Evolutionary conservation across 2,797 vertebrate genomes (phyloP).

Genomic region (Chaetophractus vellerosus): DNA sequence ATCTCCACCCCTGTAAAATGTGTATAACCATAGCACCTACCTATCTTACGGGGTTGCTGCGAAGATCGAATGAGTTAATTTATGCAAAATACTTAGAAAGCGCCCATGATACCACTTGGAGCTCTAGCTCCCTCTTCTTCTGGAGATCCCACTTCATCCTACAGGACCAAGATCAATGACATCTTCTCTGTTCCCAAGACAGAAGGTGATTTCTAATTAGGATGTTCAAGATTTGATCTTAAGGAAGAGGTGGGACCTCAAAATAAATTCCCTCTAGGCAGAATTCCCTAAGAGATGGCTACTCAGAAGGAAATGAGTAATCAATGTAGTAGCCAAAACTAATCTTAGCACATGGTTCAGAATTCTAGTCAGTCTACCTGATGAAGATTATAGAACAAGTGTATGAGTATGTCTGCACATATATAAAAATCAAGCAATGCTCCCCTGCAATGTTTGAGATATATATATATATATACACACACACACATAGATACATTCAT

Average conservation of each 20-base stretch:
- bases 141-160: neutral
- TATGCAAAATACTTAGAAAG: neutral
- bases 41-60: neutral
- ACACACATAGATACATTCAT: no score
- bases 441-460: neutral
- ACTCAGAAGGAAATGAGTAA: constrained; percentile 20
- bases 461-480: neutral
- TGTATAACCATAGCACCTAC: neutral
- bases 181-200: neutral
- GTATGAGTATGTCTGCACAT: no score
- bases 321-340: neutral
- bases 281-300: constrained; percentile 1
- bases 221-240: neutral
- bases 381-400: neutral
- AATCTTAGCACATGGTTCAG: neutral
- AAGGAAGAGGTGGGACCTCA: constrained; percentile 16
- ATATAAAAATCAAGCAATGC: no score
- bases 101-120: neutral
- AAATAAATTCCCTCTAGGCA: constrained; percentile 55
- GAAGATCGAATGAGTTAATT: neutral
- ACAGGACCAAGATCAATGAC: neutral
- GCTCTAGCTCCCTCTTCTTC: neutral
- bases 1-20: neutral
- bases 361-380: neutral
- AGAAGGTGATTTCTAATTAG: constrained; percentile 16